Evolutionary conservation across 2,888 invertebrate species (phyloP), one percentile per base, ranked within the genome.

Genomic region (Bellardia pandia): DNA sequence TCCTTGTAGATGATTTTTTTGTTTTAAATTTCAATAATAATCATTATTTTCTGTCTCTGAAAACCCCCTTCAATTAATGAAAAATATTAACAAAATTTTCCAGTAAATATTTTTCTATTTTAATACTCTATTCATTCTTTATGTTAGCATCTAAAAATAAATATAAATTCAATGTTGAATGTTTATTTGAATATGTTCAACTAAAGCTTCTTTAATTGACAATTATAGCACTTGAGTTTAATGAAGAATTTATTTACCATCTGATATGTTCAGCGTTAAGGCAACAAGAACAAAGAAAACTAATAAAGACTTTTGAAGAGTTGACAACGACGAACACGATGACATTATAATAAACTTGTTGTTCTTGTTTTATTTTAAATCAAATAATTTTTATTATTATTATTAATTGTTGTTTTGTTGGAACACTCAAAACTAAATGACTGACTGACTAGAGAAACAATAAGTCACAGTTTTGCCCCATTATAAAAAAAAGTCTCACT

Each of bases 251-350:
- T 30, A 71, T 64, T 60, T 82, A 78, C 87, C 84, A 76, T 79
- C 76, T 42, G 86, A 75, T 64, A 30, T 64, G 4, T 3, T 30
- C 23, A 78, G 1, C 58, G 68, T 71, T 30, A 51, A 78, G 30
- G 60, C 64, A 69, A 80, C 11, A 9, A 71, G 69, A 85, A 85
- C 75, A 85, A 80, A 79, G 69, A 60, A 80, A 62, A 76, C 75
- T 69, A 69, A 74, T 69, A 79, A 85, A 58, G 75, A 58, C 48
- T 71, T 76, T 62, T 23, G 13, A 71, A 71, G 23, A 64, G 79
- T 71, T 53, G 75, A 68, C 42, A 69, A 72, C 45, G 53, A 37
- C 11, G 42, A 16, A 16, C 40, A 42, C 51, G 53, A 16, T n/a
- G 13, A 14, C 82, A 82, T 82, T 56, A 37, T 62, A 53, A 64